phyloP scores from a whole-genome alignment of 2,113 vertebrate species.

The Harpagus bidentatus region DNA sequence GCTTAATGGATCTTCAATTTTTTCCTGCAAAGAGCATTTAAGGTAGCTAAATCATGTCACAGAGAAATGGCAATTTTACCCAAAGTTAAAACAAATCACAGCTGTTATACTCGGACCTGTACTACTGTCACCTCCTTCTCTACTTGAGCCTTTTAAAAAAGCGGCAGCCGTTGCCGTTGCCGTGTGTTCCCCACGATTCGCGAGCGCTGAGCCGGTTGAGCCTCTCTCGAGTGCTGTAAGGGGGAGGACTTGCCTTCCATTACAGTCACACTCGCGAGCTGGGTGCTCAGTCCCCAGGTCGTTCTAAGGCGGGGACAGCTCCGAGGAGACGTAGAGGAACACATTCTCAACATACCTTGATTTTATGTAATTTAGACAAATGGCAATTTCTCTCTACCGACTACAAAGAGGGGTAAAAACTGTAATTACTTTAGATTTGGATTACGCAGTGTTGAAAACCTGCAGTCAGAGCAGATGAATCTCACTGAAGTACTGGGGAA shows the following conservation, averaged over 20 bases:
- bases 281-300: not conserved
- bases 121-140: not conserved
- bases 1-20: not conserved
- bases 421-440: not conserved
- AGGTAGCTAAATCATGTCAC: not conserved
- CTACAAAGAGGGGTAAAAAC: not conserved
- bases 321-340: not conserved
- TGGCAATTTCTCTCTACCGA: not conserved
- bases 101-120: too few relatives aligned
- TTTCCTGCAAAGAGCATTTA: not conserved
- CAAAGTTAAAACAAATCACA: not conserved
- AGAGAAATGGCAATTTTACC: not conserved
- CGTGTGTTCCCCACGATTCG: rapidly evolving
- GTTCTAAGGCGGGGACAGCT: not conserved
- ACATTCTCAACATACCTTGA: not conserved
- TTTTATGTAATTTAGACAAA: not conserved
- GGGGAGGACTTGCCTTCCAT: not conserved
- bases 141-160: not conserved
- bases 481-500: not conserved
- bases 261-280: not conserved
- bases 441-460: not conserved
- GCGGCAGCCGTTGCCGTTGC: rapidly evolving
- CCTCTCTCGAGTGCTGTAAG: not conserved
- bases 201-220: not conserved
- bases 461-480: not conserved